Percentiles rank a stretch among this genome's conserved stretches.
Evolutionary conservation across 2,797 vertebrate species (phyloP).

Genomic region (Anabacerthia variegaticeps): DNA sequence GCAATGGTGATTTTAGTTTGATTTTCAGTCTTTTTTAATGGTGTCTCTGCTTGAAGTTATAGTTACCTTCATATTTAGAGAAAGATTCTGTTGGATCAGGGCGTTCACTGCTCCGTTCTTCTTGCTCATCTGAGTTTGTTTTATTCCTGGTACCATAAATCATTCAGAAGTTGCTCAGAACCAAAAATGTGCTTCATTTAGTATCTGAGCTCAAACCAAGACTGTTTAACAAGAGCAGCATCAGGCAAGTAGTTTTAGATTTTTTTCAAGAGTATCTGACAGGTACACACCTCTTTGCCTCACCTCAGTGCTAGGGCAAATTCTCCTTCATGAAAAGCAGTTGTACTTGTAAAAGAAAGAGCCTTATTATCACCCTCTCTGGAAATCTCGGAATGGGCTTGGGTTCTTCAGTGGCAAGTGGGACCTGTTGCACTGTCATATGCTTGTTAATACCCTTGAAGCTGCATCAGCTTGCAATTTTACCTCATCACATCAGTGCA

Average conservation of each 20-base stretch:
- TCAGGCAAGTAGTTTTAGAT: not conserved
- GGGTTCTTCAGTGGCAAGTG: not conserved
- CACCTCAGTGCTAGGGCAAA: not conserved
- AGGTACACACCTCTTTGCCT: not conserved
- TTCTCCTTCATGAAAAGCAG: not conserved
- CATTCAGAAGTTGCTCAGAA: not conserved
- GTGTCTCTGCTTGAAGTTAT: not conserved
- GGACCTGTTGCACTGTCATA: not conserved
- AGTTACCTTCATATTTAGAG: not conserved
- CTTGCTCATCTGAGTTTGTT: not conserved
- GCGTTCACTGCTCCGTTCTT: not conserved
- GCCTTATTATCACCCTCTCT: not conserved
- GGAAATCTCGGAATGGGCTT: not conserved
- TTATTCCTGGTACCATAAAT: not conserved
- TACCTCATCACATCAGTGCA: slow-evolving; percentile 41
- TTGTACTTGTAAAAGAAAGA: not conserved
- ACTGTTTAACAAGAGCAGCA: not conserved
- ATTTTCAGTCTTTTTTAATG: not conserved
- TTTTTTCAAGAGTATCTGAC: not conserved
- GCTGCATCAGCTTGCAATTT: slow-evolving; percentile 48
- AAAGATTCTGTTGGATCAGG: not conserved
- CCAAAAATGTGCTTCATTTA: not conserved
- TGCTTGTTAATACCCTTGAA: slow-evolving; percentile 49
- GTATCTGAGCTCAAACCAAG: not conserved
- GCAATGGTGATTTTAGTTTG: not conserved